Base-by-base conservation (phyloP, 2,797 vertebrate genomes). In the Rousettus madagascariensis region DNA sequence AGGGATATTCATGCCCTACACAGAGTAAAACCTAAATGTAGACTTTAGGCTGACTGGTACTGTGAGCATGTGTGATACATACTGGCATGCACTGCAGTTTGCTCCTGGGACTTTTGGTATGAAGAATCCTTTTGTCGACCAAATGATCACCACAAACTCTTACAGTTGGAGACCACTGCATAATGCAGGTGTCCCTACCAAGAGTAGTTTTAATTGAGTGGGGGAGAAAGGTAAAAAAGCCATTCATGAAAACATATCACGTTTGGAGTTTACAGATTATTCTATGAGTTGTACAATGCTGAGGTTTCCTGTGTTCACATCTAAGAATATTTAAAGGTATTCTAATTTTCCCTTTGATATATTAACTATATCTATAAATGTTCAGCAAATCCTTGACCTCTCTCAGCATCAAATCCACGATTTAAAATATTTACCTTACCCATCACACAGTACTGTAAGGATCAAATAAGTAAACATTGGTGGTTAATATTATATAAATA, bases 1-100 rank as follows among this genome's bases (percentile, higher is more conserved):
- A 99, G 93, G 99, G 99, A 98, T 99, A 99, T 97, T 99, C 99
- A 6, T 99, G 99, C 69, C 99, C 99, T 99, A 97, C 72, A 96
- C 96, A 97, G 97, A 98, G 88, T 97, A 83, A 98, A 98, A 97
- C 80, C 46, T 53, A 72, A 95, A 95, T 95, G 75, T 66, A 86
- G 74, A 86, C 28, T 68, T 90, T 55, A 85, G 91, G 88, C 86
- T 90, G 95, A 84, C 71, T 33, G 28, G 61, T 85, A 51, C 83
- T 83, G 33, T n/a, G 88, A 93, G 24, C 43, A n/a, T 13, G n/a
- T 63, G 24, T 43, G 51, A 75, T 33, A 68, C n/a, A 33, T 36
- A 30, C 8, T 43, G 41, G 72, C 78, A 55, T 15, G 16, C 2
- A 33, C 9, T 30, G 16, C 19, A 55, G 8, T 95, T 55, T 82